Percentiles rank a stretch among this genome's conserved stretches.
Conservation (phyloP, 2,113 vertebrate genomes). For the Canis aureus region DNA sequence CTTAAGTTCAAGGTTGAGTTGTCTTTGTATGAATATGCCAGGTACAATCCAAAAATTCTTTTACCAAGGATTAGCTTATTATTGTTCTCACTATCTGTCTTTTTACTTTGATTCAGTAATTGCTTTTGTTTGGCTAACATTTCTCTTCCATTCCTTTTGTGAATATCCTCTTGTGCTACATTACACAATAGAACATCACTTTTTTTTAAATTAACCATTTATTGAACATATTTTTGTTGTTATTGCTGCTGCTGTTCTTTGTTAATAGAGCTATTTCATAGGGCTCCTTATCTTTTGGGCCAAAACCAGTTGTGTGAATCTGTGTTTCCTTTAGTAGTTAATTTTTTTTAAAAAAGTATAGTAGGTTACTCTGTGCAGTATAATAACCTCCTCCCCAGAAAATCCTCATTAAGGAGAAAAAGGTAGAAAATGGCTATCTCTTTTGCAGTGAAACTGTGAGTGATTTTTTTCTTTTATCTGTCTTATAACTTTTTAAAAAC, state of each 20-base stretch:
- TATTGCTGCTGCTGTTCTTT: background rate
- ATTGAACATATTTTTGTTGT: background rate
- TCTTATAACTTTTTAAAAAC: slow-evolving; percentile 26
- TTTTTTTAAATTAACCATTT: background rate
- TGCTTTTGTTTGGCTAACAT: background rate
- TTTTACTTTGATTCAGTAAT: background rate
- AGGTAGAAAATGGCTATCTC: background rate
- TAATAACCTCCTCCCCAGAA: background rate
- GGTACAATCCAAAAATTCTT: background rate
- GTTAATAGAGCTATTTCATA: background rate
- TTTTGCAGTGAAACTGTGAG: background rate
- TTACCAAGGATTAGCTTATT: background rate
- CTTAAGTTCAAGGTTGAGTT: background rate
- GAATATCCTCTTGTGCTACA: background rate
- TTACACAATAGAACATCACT: background rate
- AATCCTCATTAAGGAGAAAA: background rate
- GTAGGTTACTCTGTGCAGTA: background rate
- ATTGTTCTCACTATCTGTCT: background rate
- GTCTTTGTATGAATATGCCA: background rate
- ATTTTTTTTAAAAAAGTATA: background rate
- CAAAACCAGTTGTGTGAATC: background rate
- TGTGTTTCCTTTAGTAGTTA: background rate
- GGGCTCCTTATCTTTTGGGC: background rate
- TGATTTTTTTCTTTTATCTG: slow-evolving; percentile 2
- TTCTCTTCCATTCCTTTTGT: background rate